Evolutionary conservation across 2,888 invertebrate species (phyloP), one percentile per base, ranked within the genome.

Genomic region (Lasius platythorax): DNA sequence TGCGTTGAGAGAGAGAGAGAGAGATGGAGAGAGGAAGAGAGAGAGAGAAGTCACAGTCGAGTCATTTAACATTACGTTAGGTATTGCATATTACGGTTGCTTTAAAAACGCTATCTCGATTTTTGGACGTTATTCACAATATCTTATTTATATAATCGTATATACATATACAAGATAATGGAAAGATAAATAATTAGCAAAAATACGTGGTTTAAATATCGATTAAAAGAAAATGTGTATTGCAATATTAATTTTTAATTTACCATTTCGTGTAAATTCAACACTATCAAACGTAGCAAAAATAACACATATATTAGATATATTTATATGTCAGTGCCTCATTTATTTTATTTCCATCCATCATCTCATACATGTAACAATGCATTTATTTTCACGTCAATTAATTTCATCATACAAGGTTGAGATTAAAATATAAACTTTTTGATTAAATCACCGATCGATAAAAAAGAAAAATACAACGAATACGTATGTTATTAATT

Each of bases 381-480:
- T 30, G 30, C 15, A 43, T 30, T 30, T 63, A 74, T 30, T 43
- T 61, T 63, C 15, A 0, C 43, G 43, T 75, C 23, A 75, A 61
- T 74, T 74, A 74, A 73, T 67, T 70, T 79, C 40, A 30, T 37
- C 64, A 50, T 23, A 30, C n/a, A 43, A 74, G n/a, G 8, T 63
- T 30, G 12, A 61, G 70, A 72, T 72, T 33, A 72, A 43, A 46
- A 63, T 46, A 43, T 61, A 30, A 63, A 11, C 15, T 74, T 43
- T 61, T 30, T 15, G 11, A 8, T 43, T 23, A 2, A 18, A 43
- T 43, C 8, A 18, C 6, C 5, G 3, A 33, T 53, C 15, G 1
- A 37, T n/a, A 12, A 61, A 6, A 40, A 33, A 30, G n/a, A 46
- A 63, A 63, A 63, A 63, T n/a, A 30, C 8, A 43, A 61, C 12